Percentiles rank a stretch among this genome's conserved stretches.
Evolutionary conservation across 2,888 invertebrate species (phyloP).

Genomic region (Abrostola triplasia): DNA sequence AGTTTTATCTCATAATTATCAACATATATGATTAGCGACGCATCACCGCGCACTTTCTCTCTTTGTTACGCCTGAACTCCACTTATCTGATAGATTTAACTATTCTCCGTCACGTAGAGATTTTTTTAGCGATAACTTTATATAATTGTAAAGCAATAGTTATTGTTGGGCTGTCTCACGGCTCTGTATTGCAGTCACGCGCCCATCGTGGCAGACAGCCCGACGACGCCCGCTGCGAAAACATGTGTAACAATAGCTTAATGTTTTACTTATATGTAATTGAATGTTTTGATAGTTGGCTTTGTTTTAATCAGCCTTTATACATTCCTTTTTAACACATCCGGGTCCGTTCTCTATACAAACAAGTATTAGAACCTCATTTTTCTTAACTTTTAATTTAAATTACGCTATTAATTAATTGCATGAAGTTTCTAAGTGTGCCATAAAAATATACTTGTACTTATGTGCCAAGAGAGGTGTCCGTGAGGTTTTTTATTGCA

Average conservation of each 20-base stretch:
- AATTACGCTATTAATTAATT: too few relatives aligned
- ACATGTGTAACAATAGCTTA: conserved; percentile 53
- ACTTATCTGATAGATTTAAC: conserved; percentile 51
- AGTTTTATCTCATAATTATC: conserved; percentile 47
- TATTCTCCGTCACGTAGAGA: conserved; percentile 32
- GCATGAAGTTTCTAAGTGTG: too few relatives aligned
- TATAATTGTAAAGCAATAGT: conserved; percentile 43
- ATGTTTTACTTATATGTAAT: conserved; percentile 42
- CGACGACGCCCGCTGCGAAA: conserved; percentile 47
- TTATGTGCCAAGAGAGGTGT: too few relatives aligned
- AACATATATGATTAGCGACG: conserved; percentile 44
- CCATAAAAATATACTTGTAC: too few relatives aligned
- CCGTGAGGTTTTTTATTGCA: too few relatives aligned
- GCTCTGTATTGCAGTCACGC: conserved; percentile 48
- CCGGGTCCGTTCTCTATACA: conserved; percentile 4
- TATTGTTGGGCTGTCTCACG: conserved; percentile 31
- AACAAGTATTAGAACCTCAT: not conserved
- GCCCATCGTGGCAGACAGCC: conserved; percentile 41
- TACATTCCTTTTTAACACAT: conserved; percentile 8
- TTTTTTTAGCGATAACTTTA: conserved; percentile 38
- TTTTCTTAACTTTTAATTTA: not conserved
- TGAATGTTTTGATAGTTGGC: conserved; percentile 45
- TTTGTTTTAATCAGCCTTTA: conserved; percentile 24
- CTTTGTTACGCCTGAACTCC: conserved; percentile 44
- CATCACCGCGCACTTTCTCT: conserved; percentile 54